Base-by-base conservation (phyloP, 2,113 vertebrate species). In the Pelusios castaneus region DNA sequence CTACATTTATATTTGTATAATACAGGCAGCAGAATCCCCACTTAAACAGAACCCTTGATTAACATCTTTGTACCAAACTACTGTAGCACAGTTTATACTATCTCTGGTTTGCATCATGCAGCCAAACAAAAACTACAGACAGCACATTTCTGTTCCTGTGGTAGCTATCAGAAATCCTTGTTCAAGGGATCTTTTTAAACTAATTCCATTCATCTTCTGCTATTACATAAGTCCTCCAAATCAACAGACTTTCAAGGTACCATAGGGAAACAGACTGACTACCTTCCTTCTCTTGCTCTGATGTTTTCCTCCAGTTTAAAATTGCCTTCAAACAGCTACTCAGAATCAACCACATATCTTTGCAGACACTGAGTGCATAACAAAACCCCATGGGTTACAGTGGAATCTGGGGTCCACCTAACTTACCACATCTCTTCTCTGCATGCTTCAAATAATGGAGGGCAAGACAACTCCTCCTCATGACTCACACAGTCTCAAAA, bases 231-330 rank as follows among this genome's bases (percentile, higher is more conserved):
- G 9, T 25, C 67, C 41, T 92, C 41, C 10, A 89, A 79, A 93
- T 91, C 70, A 81, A 92, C 1, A n/a, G 24, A 79, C 16, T 84
- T 96, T 96, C 56, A 86, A 10, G 11, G 31, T 84, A 31, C 27
- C 55, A 89, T 80, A 75, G 27, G 80, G 95, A 92, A n/a, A 73
- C 34, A 38, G 17, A 91, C 52, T 89, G 27, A 89, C 0, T 8
- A 16, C 52, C 86, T 82, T 79, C 9, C 8, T 51, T 91, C 89
- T 78, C 77, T 75, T 31, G 19, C 34, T 91, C 49, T 96, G 84
- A 95, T 38, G 77, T 87, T 90, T 95, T 85, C 88, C 47, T 63
- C 17, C 85, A 75, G 60, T 86, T 94, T 92, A 84, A 94, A 95
- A 84, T 90, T 67, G 38, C 76, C 70, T 95, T 95, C 63, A 95